A percentile compares a stretch with the other conserved stretches of the same genome.
phyloP scores from a whole-genome alignment of 2,797 vertebrate species.

The Meriones psammophilus region DNA sequence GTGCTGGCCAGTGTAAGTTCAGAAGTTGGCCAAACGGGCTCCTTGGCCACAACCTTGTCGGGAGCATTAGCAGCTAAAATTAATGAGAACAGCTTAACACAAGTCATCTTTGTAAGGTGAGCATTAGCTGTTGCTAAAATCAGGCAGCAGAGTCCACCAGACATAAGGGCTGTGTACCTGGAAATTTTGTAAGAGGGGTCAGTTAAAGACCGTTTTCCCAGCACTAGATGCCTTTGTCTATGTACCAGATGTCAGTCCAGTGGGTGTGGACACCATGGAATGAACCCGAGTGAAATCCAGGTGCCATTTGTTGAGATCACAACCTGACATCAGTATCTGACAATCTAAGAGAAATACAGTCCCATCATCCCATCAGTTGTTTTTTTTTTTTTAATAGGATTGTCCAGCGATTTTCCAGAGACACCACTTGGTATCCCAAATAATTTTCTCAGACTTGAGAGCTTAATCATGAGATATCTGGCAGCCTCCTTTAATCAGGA shows the following conservation, averaged over 20 bases:
- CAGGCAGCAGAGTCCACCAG: background rate
- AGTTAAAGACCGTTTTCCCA: background rate
- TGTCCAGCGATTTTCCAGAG: background rate
- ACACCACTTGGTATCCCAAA: background rate
- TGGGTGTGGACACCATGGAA: background rate
- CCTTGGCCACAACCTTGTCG: background rate
- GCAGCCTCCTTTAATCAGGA: background rate
- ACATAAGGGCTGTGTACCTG: background rate
- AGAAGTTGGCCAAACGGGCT: background rate
- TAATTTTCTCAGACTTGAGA: background rate
- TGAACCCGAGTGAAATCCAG: background rate
- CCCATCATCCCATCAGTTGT: background rate
- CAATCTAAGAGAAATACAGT: background rate
- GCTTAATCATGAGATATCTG: background rate
- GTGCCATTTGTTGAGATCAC: background rate
- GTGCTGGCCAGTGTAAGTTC: background rate
- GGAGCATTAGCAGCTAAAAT: background rate
- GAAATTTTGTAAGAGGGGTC: background rate
- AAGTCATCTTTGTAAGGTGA: no score
- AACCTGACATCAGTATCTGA: background rate
- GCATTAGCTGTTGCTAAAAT: no score
- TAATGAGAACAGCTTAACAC: background rate
- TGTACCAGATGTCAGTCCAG: background rate
- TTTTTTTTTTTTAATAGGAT: background rate
- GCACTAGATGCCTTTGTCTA: background rate